These are phyloP conservation scores for Podarcis siculus DNA, from an alignment of 2,797 vertebrate species.

Conservation along the genomic window DNA sequence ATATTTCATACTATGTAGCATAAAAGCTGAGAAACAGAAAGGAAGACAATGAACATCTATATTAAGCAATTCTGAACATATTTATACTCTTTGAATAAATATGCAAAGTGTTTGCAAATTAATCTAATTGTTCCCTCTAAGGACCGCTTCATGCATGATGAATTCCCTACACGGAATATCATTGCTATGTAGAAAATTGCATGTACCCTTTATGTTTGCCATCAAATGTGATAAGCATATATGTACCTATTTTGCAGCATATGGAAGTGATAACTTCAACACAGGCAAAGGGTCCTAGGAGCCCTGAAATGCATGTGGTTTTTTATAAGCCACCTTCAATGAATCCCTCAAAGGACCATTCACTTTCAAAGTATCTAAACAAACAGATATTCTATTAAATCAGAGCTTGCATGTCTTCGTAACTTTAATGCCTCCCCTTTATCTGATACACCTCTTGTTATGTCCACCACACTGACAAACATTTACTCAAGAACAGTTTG, in stretches of 20 bases:
- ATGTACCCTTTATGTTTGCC: not conserved
- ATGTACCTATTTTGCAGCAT: not conserved
- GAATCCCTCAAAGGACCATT: not conserved
- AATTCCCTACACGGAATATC: not conserved
- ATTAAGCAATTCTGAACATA: conserved; percentile 1
- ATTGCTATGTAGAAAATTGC: not conserved
- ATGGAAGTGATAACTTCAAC: not conserved
- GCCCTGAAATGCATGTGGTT: not conserved
- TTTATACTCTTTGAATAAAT: conserved; percentile 12
- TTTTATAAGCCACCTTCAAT: not conserved
- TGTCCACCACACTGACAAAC: conserved; percentile 27
- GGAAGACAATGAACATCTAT: not conserved
- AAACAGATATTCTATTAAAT: not conserved
- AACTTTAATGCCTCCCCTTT: conserved; percentile 16
- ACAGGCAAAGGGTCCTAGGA: not conserved
- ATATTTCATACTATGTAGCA: not conserved
- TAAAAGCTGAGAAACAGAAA: not conserved
- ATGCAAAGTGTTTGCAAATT: not conserved
- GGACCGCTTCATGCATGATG: not conserved
- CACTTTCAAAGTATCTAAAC: conserved; percentile 5
- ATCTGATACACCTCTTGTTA: conserved; percentile 12
- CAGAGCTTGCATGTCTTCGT: conserved; percentile 16
- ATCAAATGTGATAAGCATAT: not conserved
- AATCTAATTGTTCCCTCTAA: not conserved
- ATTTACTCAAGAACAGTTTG: conserved; percentile 43